These are phyloP conservation scores for Drosophila dunni DNA, from an alignment of 1,140 invertebrate species.

Conservation along the genomic window DNA sequence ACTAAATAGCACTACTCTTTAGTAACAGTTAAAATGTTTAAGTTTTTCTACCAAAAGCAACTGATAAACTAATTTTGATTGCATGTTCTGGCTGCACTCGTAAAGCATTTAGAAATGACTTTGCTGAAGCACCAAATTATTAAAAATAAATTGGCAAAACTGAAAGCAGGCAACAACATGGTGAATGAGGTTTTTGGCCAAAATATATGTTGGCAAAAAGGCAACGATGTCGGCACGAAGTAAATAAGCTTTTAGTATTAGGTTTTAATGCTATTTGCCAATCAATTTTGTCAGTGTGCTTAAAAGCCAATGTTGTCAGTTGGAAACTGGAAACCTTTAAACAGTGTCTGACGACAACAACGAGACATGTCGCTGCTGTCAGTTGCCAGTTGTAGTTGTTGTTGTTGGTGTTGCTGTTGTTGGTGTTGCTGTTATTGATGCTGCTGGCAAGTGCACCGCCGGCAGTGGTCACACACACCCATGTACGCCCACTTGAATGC, in stretches of 20 bases:
- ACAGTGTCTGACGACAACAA: slow-evolving; percentile 31
- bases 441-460: slow-evolving; percentile 40
- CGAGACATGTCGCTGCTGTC: slow-evolving; percentile 37
- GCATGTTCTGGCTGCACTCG: no score
- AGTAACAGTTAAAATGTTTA: no score
- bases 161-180: no score
- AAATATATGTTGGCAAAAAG: neutral
- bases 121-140: no score
- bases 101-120: no score
- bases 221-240: neutral
- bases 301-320: slow-evolving; percentile 33
- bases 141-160: no score
- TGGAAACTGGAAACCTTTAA: slow-evolving; percentile 46
- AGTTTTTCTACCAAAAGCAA: no score
- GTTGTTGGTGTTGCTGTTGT: slow-evolving; percentile 10
- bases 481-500: slow-evolving; percentile 6
- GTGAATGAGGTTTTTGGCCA: no score
- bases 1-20: no score
- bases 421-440: slow-evolving; percentile 22
- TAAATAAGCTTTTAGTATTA: slow-evolving; percentile 2
- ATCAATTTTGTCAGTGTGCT: slow-evolving; percentile 21
- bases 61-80: no score
- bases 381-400: neutral
- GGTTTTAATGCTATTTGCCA: slow-evolving; percentile 1
- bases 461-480: slow-evolving; percentile 21